Evolutionary conservation across 2,888 invertebrate species (phyloP), one percentile per base, ranked within the genome.

Genomic region (Meghimatium bilineatum): DNA sequence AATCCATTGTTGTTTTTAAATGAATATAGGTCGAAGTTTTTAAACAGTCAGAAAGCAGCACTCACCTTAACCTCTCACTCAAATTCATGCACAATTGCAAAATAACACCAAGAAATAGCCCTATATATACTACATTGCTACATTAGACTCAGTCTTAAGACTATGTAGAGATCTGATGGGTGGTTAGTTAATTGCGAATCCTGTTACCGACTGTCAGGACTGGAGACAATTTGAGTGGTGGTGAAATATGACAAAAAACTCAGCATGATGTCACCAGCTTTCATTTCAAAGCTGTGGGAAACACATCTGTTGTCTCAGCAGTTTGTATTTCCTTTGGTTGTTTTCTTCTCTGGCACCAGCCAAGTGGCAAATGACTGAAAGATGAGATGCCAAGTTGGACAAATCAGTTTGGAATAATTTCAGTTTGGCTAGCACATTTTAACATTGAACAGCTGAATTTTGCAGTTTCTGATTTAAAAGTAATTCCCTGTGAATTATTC

Each of bases 151-250:
- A 74, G 52, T 74, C 32, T 32, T 14, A 32, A 74, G 52, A 10
- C 74, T 52, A 49, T 17, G 29, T 20, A 49, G 49, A 49, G 49
- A 49, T n/a, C 2, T 71, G 74, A 72, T 74, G 38, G 38, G 81
- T 81, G 74, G 60, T n/a, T 72, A 81, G 72, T 81, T 81, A 81
- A 81, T 81, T 72, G 81, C 81, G n/a, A 80, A 52, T 17, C 49
- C 32, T 17, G 14, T 44, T 44, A 60, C 78, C 78, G n/a, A 56
- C 63, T 26, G 56, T 67, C 67, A 67, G 63, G 29, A 78, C 44
- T 49, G 44, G 67, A 66, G 17, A 36, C 52, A 63, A 29, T 49
- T 38, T 66, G 78, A 78, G 63, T 67, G 78, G 44, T 49, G 44
- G 71, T 72, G 81, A 74, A 74, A 81, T 63, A 23, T 74, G 67